Evolutionary conservation across 2,888 invertebrate genomes (phyloP), one percentile per base, ranked within the genome.

Genomic region (Andrena hattorfiana): DNA sequence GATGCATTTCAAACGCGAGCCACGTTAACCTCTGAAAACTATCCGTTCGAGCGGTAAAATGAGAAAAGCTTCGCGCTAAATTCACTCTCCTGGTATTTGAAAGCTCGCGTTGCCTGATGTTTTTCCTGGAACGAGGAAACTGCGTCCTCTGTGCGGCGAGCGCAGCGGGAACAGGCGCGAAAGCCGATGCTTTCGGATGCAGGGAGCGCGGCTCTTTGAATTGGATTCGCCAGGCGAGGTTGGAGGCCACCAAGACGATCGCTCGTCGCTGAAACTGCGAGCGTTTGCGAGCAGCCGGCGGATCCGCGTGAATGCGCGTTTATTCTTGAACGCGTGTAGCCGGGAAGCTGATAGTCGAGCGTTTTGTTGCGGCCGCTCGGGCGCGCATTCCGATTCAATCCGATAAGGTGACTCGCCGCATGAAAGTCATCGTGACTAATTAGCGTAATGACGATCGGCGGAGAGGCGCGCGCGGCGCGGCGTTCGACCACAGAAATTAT

Each of bases 391-490:
- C 74, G 82, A 85, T 80, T 78, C 74, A 83, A 79, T 78, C 80
- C 71, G 81, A 84, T 83, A 82, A 77, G 83, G 66, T 67, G 73
- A 51, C 59, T 79, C 70, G 73, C 62, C 70, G 75, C 54, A 78
- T 76, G 82, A 87, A 86, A 90, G 86, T 87, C 89, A 85, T 90
- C 85, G 84, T 67, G 69, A 78, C 84, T 90, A 89, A 89, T 89
- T 90, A 90, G 82, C 80, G 83, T 86, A 83, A 89, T 80, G 89
- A 90, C 83, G 75, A 84, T 83, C 82, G 71, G 70, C 63, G 73
- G 28, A 67, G 68, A 35, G 63, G 13, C 26, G 62, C 16, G 64
- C 51, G 63, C 6, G 13, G 32, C 32, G 8, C 51, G 8, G 42
- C 48, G 7, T 20, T 32, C 63, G 66, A n/a, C 63, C 59, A 42